Evolutionary conservation across 2,888 invertebrate genomes (phyloP), one percentile per base, ranked within the genome.

Genomic region (Blomia tropicalis): DNA sequence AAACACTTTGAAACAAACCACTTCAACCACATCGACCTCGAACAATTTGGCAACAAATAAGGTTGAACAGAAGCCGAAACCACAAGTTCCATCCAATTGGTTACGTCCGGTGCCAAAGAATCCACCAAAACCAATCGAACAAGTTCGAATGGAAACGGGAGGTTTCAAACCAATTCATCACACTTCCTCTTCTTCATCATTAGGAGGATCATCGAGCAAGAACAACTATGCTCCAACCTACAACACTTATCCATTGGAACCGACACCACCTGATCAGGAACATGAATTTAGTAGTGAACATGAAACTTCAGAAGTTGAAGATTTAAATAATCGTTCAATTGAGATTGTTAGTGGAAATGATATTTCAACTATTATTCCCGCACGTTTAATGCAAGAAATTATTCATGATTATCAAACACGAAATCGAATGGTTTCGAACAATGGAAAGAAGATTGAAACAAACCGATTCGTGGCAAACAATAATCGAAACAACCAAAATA

Each of bases 221-320:
- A 47, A 25, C 51, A 47, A 19, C 22, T 47, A 47, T n/a, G 7
- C 23, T n/a, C 51, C 51, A n/a, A 27, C 7, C 27, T 47, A 11
- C 51, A 47, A 47, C n/a, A 47, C 51, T 11, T 47, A 14, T n/a
- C 51, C 51, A 47, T 27, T 47, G 51, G 51, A 47, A 27, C 23
- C 51, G 14, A 14, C 23, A 22, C 51, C 51, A 27, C 22, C 27
- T n/a, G 11, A 7, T 11, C 7, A 7, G 7, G 51, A 47, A 27
- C 23, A 7, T 22, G 11, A 22, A 14, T 7, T 11, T n/a, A 22
- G 27, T 14, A 47, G 51, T 47, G 23, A 47, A 14, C 5, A 27
- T n/a, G 27, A 7, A 7, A 19, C 7, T 11, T 47, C 51, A 7
- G 51, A 47, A n/a, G 22, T 7, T 14, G 51, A 47, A 27, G 51